Evolutionary conservation across 1,140 invertebrate species (phyloP), one percentile per base, ranked within the genome.

Genomic region (Drosophila ogumai): DNA sequence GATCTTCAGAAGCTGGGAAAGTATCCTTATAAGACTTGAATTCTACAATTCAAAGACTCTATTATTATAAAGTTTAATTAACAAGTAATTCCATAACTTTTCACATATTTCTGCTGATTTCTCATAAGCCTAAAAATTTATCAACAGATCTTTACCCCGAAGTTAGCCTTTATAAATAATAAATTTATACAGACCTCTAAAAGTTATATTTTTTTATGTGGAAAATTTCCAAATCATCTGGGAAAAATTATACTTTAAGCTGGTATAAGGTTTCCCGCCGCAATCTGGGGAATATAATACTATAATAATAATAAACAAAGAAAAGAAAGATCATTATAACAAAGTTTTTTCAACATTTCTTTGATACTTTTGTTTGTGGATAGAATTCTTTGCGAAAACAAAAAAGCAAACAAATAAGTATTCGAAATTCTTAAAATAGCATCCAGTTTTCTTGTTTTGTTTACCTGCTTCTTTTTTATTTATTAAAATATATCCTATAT

Each of bases 371-470:
- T 22, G 17, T 36, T 36, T 54, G 32, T 52, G 17, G 31, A 52
- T 50, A 6, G 6, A 19, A 34, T 13, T 12, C 1, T 49, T 49
- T 17, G 47, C 2, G 9, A 49, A 49, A 31, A 7, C 7, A 4
- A 50, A 6, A 6, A 22, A 6, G 32, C 15, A 54, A 36, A 55
- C 34, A 55, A 55, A 55, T 38, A 38, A 3, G 32, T 25, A 55
- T 55, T 55, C 25, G 5, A 22, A 38, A 55, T n/a, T n/a, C 52
- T 38, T n/a, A 38, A 55, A 55, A 55, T 55, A 38, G 13, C 15
- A 6, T 38, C 13, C 52, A 25, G 52, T 36, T 34, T 52, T n/a
- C n/a, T 34, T 54, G 50, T 15, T 36, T 54, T 54, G 50, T 8
- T 38, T 54, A 22, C 9, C 22, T 25, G 25, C 17, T 44, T 22